Evolutionary conservation across 1,140 invertebrate genomes (phyloP).

Genomic region (Drosophila arizonae): DNA sequence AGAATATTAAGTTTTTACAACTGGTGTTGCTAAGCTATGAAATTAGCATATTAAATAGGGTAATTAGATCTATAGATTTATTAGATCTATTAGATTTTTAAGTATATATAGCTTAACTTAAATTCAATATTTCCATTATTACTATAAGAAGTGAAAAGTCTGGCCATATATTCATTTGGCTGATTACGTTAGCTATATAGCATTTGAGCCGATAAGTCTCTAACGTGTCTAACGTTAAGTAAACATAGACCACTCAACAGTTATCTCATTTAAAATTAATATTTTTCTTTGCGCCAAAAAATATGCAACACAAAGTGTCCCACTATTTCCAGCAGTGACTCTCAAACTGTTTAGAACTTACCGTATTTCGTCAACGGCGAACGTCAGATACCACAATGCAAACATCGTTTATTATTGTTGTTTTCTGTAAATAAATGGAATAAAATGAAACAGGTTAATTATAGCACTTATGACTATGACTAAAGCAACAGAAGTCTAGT

Average conservation of each 20-base stretch:
- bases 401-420: slow-evolving; percentile 64
- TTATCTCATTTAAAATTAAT: not conserved
- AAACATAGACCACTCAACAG: not conserved
- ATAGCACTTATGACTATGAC: slow-evolving; percentile 8
- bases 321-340: slow-evolving; percentile 21
- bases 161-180: too few species aligned
- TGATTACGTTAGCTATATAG: too few species aligned
- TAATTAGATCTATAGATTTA: too few species aligned
- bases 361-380: slow-evolving; percentile 80
- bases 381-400: slow-evolving; percentile 79
- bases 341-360: slow-evolving; percentile 62
- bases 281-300: too few species aligned
- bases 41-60: too few species aligned
- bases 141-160: too few species aligned
- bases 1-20: too few species aligned
- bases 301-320: slow-evolving; percentile 42
- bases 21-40: too few species aligned
- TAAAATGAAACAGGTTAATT: slow-evolving; percentile 32
- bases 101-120: too few species aligned
- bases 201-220: too few species aligned
- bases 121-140: too few species aligned
- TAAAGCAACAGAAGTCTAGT: slow-evolving; percentile 6
- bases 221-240: not conserved
- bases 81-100: too few species aligned
- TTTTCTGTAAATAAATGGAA: slow-evolving; percentile 41